Percentiles rank a stretch among this genome's conserved stretches.
phyloP scores from a whole-genome alignment of 92 coral and sea anemone genomes.

The Montipora capitata region DNA sequence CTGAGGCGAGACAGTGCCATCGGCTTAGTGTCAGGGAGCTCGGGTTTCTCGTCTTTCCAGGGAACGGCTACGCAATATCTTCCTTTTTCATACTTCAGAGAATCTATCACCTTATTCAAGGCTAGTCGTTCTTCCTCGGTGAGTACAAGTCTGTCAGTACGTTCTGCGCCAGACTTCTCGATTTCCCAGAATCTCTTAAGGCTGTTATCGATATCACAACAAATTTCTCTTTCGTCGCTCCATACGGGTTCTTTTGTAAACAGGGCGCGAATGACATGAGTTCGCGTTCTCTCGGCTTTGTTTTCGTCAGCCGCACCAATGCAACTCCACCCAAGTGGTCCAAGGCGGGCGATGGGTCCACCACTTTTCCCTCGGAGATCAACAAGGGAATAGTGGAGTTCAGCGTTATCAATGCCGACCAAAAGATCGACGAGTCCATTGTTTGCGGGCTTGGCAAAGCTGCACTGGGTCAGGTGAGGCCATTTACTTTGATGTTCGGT shows the following conservation, averaged over 20 bases:
- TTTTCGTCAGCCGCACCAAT: neutral
- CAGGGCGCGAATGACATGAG: neutral
- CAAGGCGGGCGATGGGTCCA: constrained; percentile 69
- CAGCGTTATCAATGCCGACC: constrained; percentile 70
- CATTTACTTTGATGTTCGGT: neutral
- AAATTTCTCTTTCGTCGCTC: neutral
- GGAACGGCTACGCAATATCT: neutral
- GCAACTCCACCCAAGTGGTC: constrained; percentile 18
- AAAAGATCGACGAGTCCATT: constrained; percentile 71
- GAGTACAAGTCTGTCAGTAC: neutral
- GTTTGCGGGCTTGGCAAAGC: constrained; percentile 70
- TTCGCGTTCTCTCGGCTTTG: neutral
- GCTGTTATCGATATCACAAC: constrained; percentile 18
- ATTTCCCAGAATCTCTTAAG: constrained; percentile 1
- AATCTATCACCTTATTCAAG: neutral
- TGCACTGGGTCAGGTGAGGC: constrained; percentile 45
- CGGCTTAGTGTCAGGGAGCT: constrained; percentile 46
- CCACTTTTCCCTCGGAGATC: constrained; percentile 60
- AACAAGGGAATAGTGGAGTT: constrained; percentile 63
- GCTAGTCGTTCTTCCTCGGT: constrained; percentile 1
- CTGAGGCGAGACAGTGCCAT: constrained; percentile 47
- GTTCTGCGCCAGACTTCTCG: neutral
- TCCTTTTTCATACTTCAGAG: neutral
- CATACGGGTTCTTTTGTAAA: neutral
- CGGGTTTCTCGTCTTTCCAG: constrained; percentile 33